Conservation (phyloP, 2,113 vertebrate genomes). For the Dolichallabes microphthalmus region DNA sequence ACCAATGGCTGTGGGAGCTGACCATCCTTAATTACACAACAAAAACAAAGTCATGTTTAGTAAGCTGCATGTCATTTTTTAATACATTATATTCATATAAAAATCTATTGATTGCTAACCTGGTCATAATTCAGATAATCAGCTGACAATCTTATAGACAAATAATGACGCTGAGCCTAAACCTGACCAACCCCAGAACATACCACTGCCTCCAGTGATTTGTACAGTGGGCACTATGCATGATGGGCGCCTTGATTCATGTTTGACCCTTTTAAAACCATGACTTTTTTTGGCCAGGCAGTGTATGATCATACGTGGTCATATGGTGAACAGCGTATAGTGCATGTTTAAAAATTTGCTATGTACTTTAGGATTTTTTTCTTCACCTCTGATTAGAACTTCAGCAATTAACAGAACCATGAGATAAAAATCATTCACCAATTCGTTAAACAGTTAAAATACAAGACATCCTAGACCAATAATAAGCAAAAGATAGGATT, state of each 20-base stretch:
- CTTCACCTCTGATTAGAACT: not conserved
- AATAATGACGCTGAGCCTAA: no score
- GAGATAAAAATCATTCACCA: no score
- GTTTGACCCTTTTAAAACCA: no score
- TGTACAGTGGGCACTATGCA: no score
- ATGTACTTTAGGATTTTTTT: not conserved
- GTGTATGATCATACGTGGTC: not conserved
- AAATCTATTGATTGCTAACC: not conserved
- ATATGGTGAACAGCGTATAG: not conserved
- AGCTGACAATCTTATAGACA: no score
- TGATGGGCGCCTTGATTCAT: no score
- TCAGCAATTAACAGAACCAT: no score
- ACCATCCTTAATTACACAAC: slow-evolving; percentile 80
- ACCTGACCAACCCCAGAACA: no score
- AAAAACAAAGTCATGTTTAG: not conserved
- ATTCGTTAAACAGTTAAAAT: not conserved
- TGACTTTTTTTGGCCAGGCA: no score
- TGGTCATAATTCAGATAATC: no score
- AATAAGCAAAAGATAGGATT: not conserved
- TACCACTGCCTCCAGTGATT: no score
- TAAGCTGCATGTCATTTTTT: not conserved
- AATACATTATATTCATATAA: not conserved
- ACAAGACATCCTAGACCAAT: not conserved
- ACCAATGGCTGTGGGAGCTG: slow-evolving; percentile 93
- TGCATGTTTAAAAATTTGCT: not conserved